A percentile compares a stretch with the other conserved stretches of the same genome.
Conservation (phyloP, 2,888 invertebrate species). For the Protonemura montana region DNA sequence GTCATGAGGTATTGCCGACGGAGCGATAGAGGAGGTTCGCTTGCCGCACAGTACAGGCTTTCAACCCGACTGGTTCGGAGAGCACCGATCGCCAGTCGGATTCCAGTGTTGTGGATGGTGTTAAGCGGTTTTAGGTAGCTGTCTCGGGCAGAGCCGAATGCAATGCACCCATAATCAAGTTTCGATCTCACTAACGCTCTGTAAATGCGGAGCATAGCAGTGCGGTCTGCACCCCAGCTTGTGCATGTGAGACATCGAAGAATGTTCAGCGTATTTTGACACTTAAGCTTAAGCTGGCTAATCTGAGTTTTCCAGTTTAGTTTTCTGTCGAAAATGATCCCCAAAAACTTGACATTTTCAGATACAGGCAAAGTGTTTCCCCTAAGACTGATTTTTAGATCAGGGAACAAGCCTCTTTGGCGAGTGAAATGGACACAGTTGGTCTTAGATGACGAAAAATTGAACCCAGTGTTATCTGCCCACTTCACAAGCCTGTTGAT, state of each 20-base stretch:
- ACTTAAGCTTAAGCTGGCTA: slow-evolving; percentile 1
- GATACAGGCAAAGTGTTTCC: slow-evolving; percentile 18
- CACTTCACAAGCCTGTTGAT: slow-evolving; percentile 38
- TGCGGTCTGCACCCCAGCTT: slow-evolving; percentile 38
- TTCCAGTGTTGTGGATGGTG: slow-evolving; percentile 33
- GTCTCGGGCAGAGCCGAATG: slow-evolving; percentile 13
- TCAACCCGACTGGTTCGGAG: slow-evolving; percentile 38
- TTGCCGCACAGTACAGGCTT: slow-evolving; percentile 21
- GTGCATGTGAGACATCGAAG: slow-evolving; percentile 26
- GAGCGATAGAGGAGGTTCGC: slow-evolving; percentile 20
- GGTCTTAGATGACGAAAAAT: slow-evolving; percentile 38
- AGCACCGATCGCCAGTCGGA: slow-evolving; percentile 2
- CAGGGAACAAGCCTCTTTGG: slow-evolving; percentile 13
- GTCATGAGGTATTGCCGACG: slow-evolving; percentile 12
- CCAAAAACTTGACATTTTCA: slow-evolving; percentile 29
- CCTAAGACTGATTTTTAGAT: slow-evolving; percentile 28
- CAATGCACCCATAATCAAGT: slow-evolving; percentile 32
- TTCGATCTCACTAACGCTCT: slow-evolving; percentile 25
- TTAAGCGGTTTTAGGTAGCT: background rate
- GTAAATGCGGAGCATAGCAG: slow-evolving; percentile 30
- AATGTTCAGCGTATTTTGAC: slow-evolving; percentile 38
- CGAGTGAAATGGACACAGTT: slow-evolving; percentile 40
- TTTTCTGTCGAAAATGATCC: slow-evolving; percentile 32
- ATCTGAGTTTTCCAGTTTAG: slow-evolving; percentile 39
- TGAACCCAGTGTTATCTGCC: slow-evolving; percentile 34